These are phyloP conservation scores for Tiaroga cobitis DNA, from an alignment of 2,797 vertebrate species.

Conservation along the genomic window DNA sequence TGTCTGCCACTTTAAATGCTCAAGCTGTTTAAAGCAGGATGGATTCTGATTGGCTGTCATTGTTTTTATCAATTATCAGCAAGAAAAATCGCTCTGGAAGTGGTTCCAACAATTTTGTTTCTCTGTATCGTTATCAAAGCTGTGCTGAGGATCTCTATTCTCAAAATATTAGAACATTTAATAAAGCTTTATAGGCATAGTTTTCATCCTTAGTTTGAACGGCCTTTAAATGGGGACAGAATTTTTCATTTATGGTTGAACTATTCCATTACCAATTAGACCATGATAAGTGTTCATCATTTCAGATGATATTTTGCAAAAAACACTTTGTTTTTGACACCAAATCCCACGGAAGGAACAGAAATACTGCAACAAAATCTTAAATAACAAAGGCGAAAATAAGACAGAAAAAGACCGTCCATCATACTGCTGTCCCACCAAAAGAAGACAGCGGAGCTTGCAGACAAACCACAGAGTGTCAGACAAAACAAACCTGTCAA, in stretches of 20 bases:
- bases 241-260: not conserved
- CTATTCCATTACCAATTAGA: not conserved
- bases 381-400: not conserved
- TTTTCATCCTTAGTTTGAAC: not conserved
- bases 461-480: constrained; percentile 12
- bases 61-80: not conserved
- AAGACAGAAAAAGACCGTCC: not conserved
- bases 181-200: not conserved
- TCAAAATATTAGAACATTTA: not conserved
- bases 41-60: not conserved
- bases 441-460: not conserved
- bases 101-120: not conserved
- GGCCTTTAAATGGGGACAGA: not conserved
- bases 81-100: not conserved
- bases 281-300: not conserved
- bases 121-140: not conserved
- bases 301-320: not conserved
- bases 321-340: not conserved
- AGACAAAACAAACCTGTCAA: constrained; percentile 35
- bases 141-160: not conserved
- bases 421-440: constrained; percentile 17
- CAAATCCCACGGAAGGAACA: not conserved
- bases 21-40: not conserved
- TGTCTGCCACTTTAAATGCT: not conserved
- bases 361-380: not conserved